These are phyloP conservation scores for Labroides dimidiatus DNA, from an alignment of 2,797 vertebrate genomes.

Conservation along the genomic window DNA sequence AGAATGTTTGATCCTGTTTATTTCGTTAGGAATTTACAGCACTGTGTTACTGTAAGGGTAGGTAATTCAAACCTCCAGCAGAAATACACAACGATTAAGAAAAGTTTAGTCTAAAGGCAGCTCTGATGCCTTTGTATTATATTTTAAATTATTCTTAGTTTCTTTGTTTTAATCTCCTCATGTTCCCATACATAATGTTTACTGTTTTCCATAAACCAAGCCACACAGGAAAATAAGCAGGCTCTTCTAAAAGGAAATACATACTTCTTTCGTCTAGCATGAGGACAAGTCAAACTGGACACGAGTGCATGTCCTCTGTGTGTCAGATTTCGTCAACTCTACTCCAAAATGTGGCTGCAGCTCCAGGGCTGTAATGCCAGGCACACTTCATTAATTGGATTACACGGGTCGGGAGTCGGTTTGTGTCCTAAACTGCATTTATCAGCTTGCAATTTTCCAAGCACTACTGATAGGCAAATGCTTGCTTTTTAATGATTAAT, in stretches of 20 bases:
- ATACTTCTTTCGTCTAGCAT: conserved; percentile 22
- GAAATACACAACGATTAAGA: conserved; percentile 28
- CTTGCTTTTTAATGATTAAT: neutral
- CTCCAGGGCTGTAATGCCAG: neutral
- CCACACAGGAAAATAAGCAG: conserved; percentile 24
- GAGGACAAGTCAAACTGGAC: conserved; percentile 7
- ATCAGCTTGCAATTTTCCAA: conserved; percentile 6
- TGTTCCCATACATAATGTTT: conserved; percentile 24
- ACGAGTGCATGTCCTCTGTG: neutral
- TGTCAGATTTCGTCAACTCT: conserved; percentile 24
- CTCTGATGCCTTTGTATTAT: conserved; percentile 2
- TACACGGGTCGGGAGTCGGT: neutral
- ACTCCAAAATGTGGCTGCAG: conserved; percentile 8
- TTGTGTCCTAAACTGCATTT: conserved; percentile 12
- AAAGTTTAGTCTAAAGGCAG: conserved; percentile 32
- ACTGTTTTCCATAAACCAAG: conserved; percentile 20
- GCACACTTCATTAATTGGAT: conserved; percentile 20
- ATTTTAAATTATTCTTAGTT: conserved; percentile 20
- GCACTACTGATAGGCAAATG: neutral
- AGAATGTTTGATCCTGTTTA: conserved; percentile 37
- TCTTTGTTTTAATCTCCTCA: conserved; percentile 33
- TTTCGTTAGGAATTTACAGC: conserved; percentile 38
- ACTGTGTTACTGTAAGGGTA: conserved; percentile 5
- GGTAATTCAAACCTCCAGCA: conserved; percentile 17
- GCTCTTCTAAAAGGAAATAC: conserved; percentile 35